phyloP scores from a whole-genome alignment of 1,140 invertebrate genomes.

The Drosophila arawakana region DNA sequence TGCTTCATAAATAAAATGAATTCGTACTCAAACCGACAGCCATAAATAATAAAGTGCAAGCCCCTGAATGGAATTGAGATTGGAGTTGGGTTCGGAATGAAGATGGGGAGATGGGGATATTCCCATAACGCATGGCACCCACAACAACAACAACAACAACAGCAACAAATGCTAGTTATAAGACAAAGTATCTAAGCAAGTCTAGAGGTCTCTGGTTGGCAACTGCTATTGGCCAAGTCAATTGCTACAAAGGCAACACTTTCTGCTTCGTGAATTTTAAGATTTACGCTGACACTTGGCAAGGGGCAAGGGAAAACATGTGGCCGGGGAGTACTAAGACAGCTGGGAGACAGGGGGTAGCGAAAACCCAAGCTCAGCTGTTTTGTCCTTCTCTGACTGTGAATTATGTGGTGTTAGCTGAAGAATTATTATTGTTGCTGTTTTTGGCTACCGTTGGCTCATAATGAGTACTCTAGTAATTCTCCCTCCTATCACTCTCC shows the following conservation, averaged over 20 bases:
- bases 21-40: conserved; percentile 77
- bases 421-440: conserved; percentile 36
- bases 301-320: conserved; percentile 19
- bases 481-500: neutral
- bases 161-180: conserved; percentile 20
- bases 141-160: conserved; percentile 3
- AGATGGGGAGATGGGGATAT: neutral
- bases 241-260: conserved; percentile 73
- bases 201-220: conserved; percentile 14
- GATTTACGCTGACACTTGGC: conserved; percentile 78
- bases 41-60: conserved; percentile 80
- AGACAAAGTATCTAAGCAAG: conserved; percentile 13
- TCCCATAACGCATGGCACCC: conserved; percentile 19
- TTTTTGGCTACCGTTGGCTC: conserved; percentile 43
- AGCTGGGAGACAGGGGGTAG: neutral
- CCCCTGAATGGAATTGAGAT: conserved; percentile 16
- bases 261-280: conserved; percentile 77
- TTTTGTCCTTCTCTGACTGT: conserved; percentile 56
- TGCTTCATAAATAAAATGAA: conserved; percentile 80
- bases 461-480: conserved; percentile 22
- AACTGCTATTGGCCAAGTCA: conserved; percentile 54
- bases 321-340: too few species aligned
- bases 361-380: conserved; percentile 55
- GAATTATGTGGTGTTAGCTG: conserved; percentile 70
- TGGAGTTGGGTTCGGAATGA: neutral